phyloP scores from a whole-genome alignment of 1,140 invertebrate genomes.

The Drosophila miranda region DNA sequence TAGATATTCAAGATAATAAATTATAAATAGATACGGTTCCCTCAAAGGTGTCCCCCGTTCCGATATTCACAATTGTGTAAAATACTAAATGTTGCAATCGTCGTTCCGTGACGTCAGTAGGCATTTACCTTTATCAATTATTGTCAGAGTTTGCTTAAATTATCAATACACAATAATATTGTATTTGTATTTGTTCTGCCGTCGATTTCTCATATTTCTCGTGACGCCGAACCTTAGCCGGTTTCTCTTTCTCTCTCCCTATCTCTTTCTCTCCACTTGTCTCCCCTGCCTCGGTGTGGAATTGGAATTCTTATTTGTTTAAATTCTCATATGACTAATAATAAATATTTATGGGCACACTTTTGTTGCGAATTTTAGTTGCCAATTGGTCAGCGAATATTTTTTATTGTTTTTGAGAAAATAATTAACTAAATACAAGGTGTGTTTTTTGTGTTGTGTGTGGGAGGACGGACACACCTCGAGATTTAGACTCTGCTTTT shows the following conservation, averaged over 20 bases:
- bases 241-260: constrained; percentile 3
- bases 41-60: neutral
- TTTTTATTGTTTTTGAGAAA: constrained; percentile 21
- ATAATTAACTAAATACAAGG: constrained; percentile 3
- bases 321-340: constrained; percentile 51
- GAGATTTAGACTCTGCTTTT: constrained; percentile 1
- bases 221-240: constrained; percentile 35
- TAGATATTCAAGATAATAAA: constrained; percentile 14
- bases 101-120: constrained; percentile 51
- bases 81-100: constrained; percentile 23
- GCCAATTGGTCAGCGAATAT: constrained; percentile 22
- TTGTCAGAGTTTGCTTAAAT: constrained; percentile 34
- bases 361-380: constrained; percentile 14
- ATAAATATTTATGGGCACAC: constrained; percentile 44
- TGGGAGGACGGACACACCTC: neutral
- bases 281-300: no score
- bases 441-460: constrained; percentile 4
- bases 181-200: constrained; percentile 7
- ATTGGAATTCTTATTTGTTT: constrained; percentile 34
- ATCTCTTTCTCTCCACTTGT: no score
- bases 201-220: no score
- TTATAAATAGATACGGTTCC: constrained; percentile 23
- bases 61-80: constrained; percentile 16
- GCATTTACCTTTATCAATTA: constrained; percentile 56
- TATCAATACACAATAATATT: constrained; percentile 24